Evolutionary conservation across 92 coral and sea anemone species (phyloP), one percentile per base, ranked within the genome.

Genomic region (Phenganax marumi): DNA sequence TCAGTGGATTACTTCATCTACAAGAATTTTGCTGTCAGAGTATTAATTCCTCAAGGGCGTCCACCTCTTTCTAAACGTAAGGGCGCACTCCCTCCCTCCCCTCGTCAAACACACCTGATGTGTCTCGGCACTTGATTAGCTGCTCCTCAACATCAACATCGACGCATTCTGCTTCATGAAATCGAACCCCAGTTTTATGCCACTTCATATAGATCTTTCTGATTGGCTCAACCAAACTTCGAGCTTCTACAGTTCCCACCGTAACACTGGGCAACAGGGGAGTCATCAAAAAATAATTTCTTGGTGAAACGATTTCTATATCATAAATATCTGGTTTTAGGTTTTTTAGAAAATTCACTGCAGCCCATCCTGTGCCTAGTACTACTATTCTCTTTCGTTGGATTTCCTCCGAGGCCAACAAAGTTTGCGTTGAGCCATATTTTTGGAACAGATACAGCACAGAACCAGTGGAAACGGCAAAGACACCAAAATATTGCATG

Each of bases 271-370:
- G 83, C 46, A 78, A 22, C 73, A 78, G 49, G 0, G 83, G 83
- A 8, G 83, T 78, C 83, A 78, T 78, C 47, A 78, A 52, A 49
- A 78, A 78, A n/a, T 78, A 78, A 43, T 78, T 78, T 19, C 83
- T 61, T 22, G 83, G 83, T 51, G 83, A 78, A 39, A 78, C 83
- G 3, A 78, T 78, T 48, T 78, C 83, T 22, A 78, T 78, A 21
- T 78, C 83, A 68, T 78, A 78, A 8, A 78, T 60, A 56, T 68
- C 83, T 50, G 83, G 83, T 47, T 62, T 78, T 6, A 78, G 73
- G 52, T 78, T 78, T 58, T 57, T 61, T 23, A 78, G 68, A 50
- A 78, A 78, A 48, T 78, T 78, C 7, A 78, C 83, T 14, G 83
- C 83, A 33, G 83, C 83, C 83, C 83, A 78, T 14, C 83, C 83